phyloP scores from a whole-genome alignment of 1,140 invertebrate species.

The Tribolium madens region DNA sequence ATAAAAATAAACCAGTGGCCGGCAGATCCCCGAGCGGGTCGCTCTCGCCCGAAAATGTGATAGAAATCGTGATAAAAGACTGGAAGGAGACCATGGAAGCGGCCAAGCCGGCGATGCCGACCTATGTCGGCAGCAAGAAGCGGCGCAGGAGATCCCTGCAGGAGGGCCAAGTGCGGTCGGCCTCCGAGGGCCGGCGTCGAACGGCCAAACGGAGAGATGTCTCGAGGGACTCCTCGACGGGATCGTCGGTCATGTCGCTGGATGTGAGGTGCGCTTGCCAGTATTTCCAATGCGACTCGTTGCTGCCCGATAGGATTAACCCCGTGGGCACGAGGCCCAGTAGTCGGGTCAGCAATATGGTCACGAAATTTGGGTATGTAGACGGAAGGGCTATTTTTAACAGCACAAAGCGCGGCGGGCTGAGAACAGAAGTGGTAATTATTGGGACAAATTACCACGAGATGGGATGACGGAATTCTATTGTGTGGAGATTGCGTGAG shows the following conservation, averaged over 20 bases:
- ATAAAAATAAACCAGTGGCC: conserved; percentile 54
- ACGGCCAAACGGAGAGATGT: conserved; percentile 67
- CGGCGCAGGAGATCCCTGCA: conserved; percentile 45
- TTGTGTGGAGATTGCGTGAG: not conserved
- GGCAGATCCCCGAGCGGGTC: conserved; percentile 20
- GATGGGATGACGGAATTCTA: not conserved
- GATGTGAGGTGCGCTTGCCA: conserved; percentile 88
- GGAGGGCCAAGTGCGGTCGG: conserved; percentile 67
- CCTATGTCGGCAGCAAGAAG: conserved; percentile 37
- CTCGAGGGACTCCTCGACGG: conserved; percentile 70
- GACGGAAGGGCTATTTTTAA: conserved; percentile 8
- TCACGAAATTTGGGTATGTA: conserved; percentile 30
- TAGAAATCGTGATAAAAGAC: conserved; percentile 5
- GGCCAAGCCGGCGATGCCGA: conserved; percentile 39
- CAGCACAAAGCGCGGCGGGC: too few relatives aligned
- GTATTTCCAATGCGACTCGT: conserved; percentile 82
- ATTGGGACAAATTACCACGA: not conserved
- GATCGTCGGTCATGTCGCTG: conserved; percentile 75
- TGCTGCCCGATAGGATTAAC: conserved; percentile 70
- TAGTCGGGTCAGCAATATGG: conserved; percentile 47
- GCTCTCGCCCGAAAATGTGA: conserved; percentile 39
- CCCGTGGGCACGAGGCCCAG: conserved; percentile 50
- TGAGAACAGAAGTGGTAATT: too few relatives aligned
- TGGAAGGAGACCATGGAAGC: conserved; percentile 29
- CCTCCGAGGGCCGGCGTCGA: conserved; percentile 73